Base-by-base conservation (phyloP, 2,888 invertebrate genomes). In the Dione juno region DNA sequence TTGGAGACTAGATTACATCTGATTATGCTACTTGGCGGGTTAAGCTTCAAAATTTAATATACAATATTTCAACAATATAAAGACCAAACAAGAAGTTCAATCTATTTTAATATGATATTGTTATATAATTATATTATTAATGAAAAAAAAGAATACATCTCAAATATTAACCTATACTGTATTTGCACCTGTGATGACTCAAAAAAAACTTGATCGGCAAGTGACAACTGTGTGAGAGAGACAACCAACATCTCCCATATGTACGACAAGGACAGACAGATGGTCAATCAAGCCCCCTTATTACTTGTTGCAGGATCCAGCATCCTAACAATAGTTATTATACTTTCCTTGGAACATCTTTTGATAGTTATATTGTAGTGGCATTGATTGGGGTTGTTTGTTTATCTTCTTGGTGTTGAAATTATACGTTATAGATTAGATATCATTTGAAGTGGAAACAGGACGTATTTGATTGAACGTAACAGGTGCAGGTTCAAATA, bases 121-220 rank as follows among this genome's bases (percentile, higher is more conserved):
- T n/a, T n/a, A n/a, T n/a, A n/a, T n/a, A n/a, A n/a, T n/a, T n/a
- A n/a, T 28, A 28, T 28, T 28, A 3, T 28, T 28, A 28, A 28
- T 28, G 5, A 50, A 50, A 1, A 50, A 50, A 21, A 16, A 19
- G 0, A 1, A 14, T 57, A 10, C 19, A 75, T 77, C 73, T 77
- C 35, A 50, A 53, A 61, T 21, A 66, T 72, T 50, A 10, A 21
- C 54, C 21, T 76, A 48, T 77, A 77, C 80, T 77, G 58, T 21
- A 71, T 53, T 66, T 78, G 74, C 78, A 80, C 79, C 78, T 79
- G 80, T 77, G 77, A 76, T 74, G 77, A 74, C 77, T 79, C 78
- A 76, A 73, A 76, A 79, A 80, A 77, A 77, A 75, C 76, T 78
- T 76, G 80, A 79, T 80, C 77, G 74, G 74, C 77, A 74, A 78